Percentiles rank a stretch among this genome's conserved stretches.
Evolutionary conservation across 2,888 invertebrate species (phyloP).

Genomic region (Leptarthrus brevirostris): DNA sequence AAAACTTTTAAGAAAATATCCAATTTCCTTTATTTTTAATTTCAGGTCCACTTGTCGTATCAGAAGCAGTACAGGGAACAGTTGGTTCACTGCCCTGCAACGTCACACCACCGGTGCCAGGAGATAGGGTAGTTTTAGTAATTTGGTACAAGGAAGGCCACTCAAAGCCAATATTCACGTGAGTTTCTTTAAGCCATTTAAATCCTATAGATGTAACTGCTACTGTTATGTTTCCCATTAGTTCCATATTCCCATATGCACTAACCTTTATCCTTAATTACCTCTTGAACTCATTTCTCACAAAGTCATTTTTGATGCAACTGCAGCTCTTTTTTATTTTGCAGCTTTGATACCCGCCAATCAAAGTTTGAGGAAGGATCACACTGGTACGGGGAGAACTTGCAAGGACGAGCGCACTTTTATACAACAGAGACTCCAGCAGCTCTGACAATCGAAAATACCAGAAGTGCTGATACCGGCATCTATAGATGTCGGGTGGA

Average conservation of each 20-base stretch:
- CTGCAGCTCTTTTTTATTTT: constrained; percentile 2
- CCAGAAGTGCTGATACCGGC: constrained; percentile 81
- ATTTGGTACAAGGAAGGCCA: constrained; percentile 68
- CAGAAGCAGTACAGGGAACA: constrained; percentile 66
- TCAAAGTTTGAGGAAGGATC: constrained; percentile 68
- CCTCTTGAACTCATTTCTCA: not conserved
- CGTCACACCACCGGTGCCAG: constrained; percentile 65
- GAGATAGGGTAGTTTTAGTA: constrained; percentile 66
- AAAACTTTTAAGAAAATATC: constrained; percentile 7
- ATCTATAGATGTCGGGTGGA: constrained; percentile 90
- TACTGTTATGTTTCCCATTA: too few species aligned
- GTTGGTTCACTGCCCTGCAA: constrained; percentile 66
- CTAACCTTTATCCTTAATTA: not conserved
- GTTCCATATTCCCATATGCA: not conserved
- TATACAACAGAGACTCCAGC: constrained; percentile 80
- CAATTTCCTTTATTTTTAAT: constrained; percentile 49
- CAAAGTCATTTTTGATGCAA: not conserved
- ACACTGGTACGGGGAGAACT: constrained; percentile 71
- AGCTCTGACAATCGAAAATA: constrained; percentile 79
- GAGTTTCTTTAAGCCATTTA: constrained; percentile 55
- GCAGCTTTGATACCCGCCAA: constrained; percentile 70
- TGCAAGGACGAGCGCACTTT: constrained; percentile 81
- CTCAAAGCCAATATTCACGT: constrained; percentile 67
- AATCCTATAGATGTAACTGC: not conserved
- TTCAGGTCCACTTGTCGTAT: constrained; percentile 65